These are phyloP conservation scores for Crotalus tigris DNA, from an alignment of 2,113 vertebrate species.

Conservation along the genomic window DNA sequence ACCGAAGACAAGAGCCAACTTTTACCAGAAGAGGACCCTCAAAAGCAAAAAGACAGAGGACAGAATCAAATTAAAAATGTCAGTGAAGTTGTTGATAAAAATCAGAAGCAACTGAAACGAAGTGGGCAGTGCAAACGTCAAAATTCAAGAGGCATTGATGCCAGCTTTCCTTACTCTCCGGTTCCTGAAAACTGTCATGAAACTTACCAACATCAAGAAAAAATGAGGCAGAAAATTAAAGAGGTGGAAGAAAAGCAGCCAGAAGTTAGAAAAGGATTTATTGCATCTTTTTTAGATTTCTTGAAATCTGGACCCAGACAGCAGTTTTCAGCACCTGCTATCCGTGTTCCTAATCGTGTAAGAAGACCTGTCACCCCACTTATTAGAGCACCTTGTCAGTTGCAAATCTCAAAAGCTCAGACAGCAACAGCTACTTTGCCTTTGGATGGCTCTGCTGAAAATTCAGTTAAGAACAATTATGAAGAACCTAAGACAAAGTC, in stretches of 20 bases:
- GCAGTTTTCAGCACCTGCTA: slow-evolving; percentile 86
- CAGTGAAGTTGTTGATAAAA: slow-evolving; percentile 79
- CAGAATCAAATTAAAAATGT: slow-evolving; percentile 76
- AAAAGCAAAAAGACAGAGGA: slow-evolving; percentile 83
- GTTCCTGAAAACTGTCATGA: slow-evolving; percentile 79
- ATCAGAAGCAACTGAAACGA: slow-evolving; percentile 79
- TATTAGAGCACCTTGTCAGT: slow-evolving; percentile 71
- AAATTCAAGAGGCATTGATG: slow-evolving; percentile 81
- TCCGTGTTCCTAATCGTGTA: slow-evolving; percentile 83
- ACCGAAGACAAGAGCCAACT: slow-evolving; percentile 78
- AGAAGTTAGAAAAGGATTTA: slow-evolving; percentile 96
- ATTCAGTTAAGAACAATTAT: slow-evolving; percentile 79
- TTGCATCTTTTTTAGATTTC: slow-evolving; percentile 97
- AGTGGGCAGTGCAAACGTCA: slow-evolving; percentile 82
- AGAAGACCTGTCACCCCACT: slow-evolving; percentile 78
- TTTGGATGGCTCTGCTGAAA: slow-evolving; percentile 68
- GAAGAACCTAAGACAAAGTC: slow-evolving; percentile 88
- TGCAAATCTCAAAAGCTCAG: slow-evolving; percentile 72
- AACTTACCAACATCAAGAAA: slow-evolving; percentile 92
- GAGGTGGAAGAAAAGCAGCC: slow-evolving; percentile 98
- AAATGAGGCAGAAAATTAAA: slow-evolving; percentile 94
- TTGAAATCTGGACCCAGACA: slow-evolving; percentile 95
- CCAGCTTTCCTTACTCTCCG: slow-evolving; percentile 72
- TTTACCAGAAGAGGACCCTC: slow-evolving; percentile 71
- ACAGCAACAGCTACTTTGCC: slow-evolving; percentile 56